Percentiles rank a stretch among this genome's conserved stretches.
phyloP scores from a whole-genome alignment of 2,797 vertebrate genomes.

The Geotria australis region DNA sequence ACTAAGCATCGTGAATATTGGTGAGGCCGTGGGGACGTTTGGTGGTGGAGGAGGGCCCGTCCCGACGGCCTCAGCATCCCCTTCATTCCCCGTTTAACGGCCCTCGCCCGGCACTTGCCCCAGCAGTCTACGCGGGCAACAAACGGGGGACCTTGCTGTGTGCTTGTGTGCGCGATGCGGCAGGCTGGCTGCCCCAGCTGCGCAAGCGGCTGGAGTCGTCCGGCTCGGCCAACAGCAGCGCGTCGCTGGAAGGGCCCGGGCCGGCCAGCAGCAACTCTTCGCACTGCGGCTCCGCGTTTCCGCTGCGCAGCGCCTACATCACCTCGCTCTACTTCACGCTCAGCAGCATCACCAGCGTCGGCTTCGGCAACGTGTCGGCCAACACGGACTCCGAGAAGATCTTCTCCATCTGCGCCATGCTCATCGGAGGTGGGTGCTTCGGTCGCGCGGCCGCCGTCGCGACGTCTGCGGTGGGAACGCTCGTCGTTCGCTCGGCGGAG shows the following conservation, averaged over 20 bases:
- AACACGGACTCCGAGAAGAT: slow-evolving; percentile 79
- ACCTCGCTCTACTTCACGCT: slow-evolving; percentile 88
- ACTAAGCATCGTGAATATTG: too few relatives aligned
- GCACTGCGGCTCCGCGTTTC: slow-evolving; percentile 37
- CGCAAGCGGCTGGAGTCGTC: slow-evolving; percentile 65
- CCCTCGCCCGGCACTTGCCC: too few relatives aligned
- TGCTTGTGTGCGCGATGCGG: too few relatives aligned
- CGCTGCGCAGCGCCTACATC: slow-evolving; percentile 56
- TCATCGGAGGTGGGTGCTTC: slow-evolving; percentile 39
- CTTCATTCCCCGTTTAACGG: too few relatives aligned
- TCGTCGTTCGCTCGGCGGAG: too few relatives aligned
- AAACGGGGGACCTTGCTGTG: too few relatives aligned
- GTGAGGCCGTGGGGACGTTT: too few relatives aligned
- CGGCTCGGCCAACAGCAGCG: slow-evolving; percentile 25
- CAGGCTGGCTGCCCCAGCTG: slow-evolving; percentile 76
- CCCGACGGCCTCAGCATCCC: too few relatives aligned
- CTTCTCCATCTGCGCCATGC: slow-evolving; percentile 92
- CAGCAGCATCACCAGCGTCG: slow-evolving; percentile 73
- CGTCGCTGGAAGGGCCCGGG: slow-evolving; percentile 20
- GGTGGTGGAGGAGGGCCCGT: too few relatives aligned
- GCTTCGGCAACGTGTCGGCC: slow-evolving; percentile 66
- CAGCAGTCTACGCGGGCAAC: too few relatives aligned
- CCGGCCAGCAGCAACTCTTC: slow-evolving; percentile 17
- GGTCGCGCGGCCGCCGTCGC: not conserved
- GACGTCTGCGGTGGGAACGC: too few relatives aligned